Base-by-base conservation (phyloP, 2,113 vertebrate genomes). In the Pelecanus crispus region DNA sequence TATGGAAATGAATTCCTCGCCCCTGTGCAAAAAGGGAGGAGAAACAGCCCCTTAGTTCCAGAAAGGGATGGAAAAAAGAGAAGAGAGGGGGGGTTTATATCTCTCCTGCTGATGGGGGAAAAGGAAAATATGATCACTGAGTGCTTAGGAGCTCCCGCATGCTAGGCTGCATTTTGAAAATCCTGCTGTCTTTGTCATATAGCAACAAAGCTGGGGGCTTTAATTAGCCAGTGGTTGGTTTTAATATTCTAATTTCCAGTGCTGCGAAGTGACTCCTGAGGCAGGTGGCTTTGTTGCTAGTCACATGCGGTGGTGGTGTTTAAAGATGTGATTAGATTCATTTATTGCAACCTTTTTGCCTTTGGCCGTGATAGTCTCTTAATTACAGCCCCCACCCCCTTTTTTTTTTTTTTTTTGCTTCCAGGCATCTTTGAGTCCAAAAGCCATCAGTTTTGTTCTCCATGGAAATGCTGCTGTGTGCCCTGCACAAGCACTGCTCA, bases 321-420 rank as follows among this genome's bases (percentile, higher is more conserved):
- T 94, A 55, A 74, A 88, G 86, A 65, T 86, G 82, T 71, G 52
- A 96, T 95, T 66, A 80, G 70, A 82, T 83, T 91, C 21, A 71
- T 95, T 78, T 80, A 53, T 86, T 73, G 84, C 49, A 75, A 50
- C 59, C 77, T 34, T 81, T 94, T 53, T 68, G 73, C 65, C 74
- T 95, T 94, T 3, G 3, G 31, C 72, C 94, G 77, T 63, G 88
- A 68, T 85, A 85, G 56, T 77, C 85, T 67, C 61, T 90, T 92
- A 90, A 88, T 81, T 90, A 94, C 58, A 50, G 32, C 4, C 4
- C 29, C 17, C 16, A 17, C 53, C 3, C 53, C 55, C 47, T 28
- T 38, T 42, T 4, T 22, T 17, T 7, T 25, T 32, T 52, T 10
- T 21, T 25, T 50, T 28, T 38, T 29, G 32, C 49, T 94, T 68